Evolutionary conservation across 1,140 invertebrate species (phyloP).

Genomic region (Meloidogyne hapla): DNA sequence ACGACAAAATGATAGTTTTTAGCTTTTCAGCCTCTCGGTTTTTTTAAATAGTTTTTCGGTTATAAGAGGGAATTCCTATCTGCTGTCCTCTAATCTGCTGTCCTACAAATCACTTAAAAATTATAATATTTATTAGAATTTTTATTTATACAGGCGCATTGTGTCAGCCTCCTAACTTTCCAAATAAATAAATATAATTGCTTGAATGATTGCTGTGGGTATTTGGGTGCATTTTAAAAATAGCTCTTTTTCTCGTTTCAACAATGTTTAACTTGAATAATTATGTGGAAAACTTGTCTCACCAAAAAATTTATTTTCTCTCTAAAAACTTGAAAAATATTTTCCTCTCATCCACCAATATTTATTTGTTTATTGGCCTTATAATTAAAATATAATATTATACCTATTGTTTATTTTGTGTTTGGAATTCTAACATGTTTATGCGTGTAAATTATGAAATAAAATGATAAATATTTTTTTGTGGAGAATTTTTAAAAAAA

Average conservation of each 20-base stretch:
- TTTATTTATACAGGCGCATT: conserved; percentile 18
- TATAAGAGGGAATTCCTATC: too few species aligned
- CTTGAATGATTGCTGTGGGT: not conserved
- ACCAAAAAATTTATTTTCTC: not conserved
- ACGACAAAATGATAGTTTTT: too few species aligned
- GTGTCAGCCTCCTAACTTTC: conserved; percentile 30
- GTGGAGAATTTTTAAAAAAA: too few species aligned
- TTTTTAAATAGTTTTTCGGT: too few species aligned
- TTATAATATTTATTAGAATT: not conserved
- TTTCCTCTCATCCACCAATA: not conserved
- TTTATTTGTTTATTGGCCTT: not conserved
- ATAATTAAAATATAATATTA: not conserved
- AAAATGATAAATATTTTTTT: not conserved
- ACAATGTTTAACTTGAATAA: conserved; percentile 6
- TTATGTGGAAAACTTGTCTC: not conserved
- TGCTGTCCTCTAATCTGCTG: too few species aligned
- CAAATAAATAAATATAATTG: too few species aligned
- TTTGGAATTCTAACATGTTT: not conserved
- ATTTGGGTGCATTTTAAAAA: not conserved
- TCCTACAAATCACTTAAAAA: too few species aligned
- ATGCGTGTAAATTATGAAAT: not conserved
- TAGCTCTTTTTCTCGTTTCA: not conserved
- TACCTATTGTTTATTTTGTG: not conserved
- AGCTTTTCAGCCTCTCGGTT: too few species aligned
- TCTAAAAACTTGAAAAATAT: not conserved